Conservation (phyloP, 2,888 invertebrate genomes). For the Cataglyphis livida region DNA sequence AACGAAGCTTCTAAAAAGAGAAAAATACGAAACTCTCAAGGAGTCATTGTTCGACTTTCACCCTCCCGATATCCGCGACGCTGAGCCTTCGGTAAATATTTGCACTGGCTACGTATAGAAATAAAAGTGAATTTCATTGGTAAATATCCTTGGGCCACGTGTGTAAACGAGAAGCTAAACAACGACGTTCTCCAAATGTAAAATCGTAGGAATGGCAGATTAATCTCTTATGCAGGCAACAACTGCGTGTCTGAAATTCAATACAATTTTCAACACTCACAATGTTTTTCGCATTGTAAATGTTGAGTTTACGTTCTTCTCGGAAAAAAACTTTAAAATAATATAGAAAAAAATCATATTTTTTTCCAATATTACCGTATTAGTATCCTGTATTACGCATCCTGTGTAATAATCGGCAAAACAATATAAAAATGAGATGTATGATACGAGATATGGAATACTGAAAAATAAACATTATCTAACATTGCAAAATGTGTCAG, state of each 20-base stretch:
- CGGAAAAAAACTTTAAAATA: not conserved
- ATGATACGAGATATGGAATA: not conserved
- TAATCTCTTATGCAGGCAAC: constrained; percentile 39
- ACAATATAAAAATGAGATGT: not conserved
- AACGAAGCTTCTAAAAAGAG: constrained; percentile 19
- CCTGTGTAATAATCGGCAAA: not conserved
- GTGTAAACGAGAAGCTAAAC: constrained; percentile 24
- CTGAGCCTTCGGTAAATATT: constrained; percentile 67
- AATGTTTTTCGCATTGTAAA: not conserved
- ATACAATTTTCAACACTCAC: not conserved
- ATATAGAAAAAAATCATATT: not conserved
- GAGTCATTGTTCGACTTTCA: constrained; percentile 40
- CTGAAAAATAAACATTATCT: not conserved
- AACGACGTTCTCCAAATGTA: not conserved
- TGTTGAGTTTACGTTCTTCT: not conserved
- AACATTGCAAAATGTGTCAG: not conserved
- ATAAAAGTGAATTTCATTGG: constrained; percentile 62
- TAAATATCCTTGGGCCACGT: constrained; percentile 55
- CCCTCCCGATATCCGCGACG: constrained; percentile 52
- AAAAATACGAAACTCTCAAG: constrained; percentile 35
- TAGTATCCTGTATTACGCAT: not conserved
- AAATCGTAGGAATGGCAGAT: constrained; percentile 2
- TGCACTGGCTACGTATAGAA: constrained; percentile 59
- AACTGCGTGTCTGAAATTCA: not conserved
- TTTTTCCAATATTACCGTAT: not conserved